Evolutionary conservation across 2,113 vertebrate genomes (phyloP).

Genomic region (Psilopogon haemacephalus): DNA sequence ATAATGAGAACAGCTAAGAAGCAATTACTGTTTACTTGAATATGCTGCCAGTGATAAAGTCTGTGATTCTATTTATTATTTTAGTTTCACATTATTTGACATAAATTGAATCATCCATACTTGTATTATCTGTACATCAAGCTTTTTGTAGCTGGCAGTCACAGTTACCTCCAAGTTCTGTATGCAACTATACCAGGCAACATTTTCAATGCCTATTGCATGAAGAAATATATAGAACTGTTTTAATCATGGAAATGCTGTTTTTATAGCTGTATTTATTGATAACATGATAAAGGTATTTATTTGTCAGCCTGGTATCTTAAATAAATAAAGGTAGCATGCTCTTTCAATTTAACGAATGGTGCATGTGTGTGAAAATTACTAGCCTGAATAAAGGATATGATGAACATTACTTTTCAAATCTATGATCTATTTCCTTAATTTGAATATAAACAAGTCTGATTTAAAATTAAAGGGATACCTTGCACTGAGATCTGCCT

Average conservation of each 20-base stretch:
- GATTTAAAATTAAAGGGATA: neutral
- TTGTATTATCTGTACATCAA: neutral
- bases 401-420: constrained; percentile 5
- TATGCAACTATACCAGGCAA: neutral
- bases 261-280: neutral
- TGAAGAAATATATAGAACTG: neutral
- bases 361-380: neutral
- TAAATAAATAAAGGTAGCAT: neutral
- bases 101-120: neutral
- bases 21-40: constrained; percentile 7
- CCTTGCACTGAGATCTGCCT: neutral
- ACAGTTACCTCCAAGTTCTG: neutral
- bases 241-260: neutral
- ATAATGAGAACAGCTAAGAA: constrained; percentile 20
- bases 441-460: constrained; percentile 7
- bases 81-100: neutral
- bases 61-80: constrained; percentile 17
- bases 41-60: constrained; percentile 27
- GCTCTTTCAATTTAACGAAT: neutral
- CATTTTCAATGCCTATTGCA: neutral
- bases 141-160: neutral
- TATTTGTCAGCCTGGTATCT: neutral
- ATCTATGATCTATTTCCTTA: neutral
- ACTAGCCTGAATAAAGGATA: neutral
- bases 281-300: neutral